A percentile compares a stretch with the other conserved stretches of the same genome.
phyloP scores from a whole-genome alignment of 2,797 vertebrate species.

The Acanthurus tractus region DNA sequence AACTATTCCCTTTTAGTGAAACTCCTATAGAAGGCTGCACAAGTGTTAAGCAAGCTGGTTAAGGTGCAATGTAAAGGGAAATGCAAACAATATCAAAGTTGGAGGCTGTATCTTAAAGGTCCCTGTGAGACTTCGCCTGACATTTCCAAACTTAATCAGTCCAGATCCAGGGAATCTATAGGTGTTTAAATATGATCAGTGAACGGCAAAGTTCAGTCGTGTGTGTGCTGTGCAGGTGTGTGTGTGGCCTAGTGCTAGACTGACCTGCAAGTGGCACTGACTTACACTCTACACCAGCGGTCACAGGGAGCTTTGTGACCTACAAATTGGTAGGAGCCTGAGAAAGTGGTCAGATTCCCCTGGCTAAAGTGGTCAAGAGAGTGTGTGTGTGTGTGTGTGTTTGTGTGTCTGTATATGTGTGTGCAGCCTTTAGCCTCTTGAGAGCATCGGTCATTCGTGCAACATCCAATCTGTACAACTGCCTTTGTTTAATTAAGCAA shows the following conservation, averaged over 20 bases:
- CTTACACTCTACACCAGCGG: conserved; percentile 79
- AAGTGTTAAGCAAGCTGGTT: conserved; percentile 28
- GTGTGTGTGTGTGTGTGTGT: conserved; percentile 38
- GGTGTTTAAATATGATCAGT: conserved; percentile 31
- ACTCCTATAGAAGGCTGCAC: conserved; percentile 35
- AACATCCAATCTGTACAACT: conserved; percentile 16
- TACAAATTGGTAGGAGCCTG: conserved; percentile 81
- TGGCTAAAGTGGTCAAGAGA: conserved; percentile 63
- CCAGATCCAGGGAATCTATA: conserved; percentile 10
- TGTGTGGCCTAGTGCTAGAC: conserved; percentile 38
- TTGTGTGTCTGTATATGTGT: conserved; percentile 19
- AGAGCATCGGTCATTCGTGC: conserved; percentile 24
- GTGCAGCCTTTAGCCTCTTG: conserved; percentile 40
- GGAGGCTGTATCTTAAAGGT: conserved; percentile 38
- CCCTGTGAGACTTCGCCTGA: conserved; percentile 14
- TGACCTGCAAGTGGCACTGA: conserved; percentile 73
- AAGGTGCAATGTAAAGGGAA: conserved; percentile 17
- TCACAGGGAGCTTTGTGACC: conserved; percentile 79
- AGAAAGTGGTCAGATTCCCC: conserved; percentile 80
- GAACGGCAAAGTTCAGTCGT: conserved; percentile 1
- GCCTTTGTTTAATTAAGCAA: conserved; percentile 19
- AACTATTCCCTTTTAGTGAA: conserved; percentile 49
- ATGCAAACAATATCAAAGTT: conserved; percentile 47
- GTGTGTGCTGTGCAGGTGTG: not conserved
- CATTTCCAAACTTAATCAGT: conserved; percentile 16